Evolutionary conservation across 2,888 invertebrate species (phyloP).

Genomic region (Camponotus fellah): DNA sequence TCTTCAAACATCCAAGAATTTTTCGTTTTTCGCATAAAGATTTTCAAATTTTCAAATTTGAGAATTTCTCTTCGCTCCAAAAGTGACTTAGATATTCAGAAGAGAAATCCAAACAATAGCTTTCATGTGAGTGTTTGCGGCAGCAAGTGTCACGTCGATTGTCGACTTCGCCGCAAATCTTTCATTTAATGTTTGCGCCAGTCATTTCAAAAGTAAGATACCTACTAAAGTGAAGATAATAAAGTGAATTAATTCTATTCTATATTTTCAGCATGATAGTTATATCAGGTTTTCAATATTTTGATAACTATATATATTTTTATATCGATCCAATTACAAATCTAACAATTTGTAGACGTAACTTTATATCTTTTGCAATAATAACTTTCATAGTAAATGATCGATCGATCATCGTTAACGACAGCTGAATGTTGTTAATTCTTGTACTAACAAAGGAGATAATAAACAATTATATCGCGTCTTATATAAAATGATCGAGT

Average conservation of each 20-base stretch:
- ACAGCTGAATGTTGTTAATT: background rate
- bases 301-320: too few relatives aligned
- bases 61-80: background rate
- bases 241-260: background rate
- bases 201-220: constrained; percentile 1
- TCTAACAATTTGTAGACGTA: background rate
- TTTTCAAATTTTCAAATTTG: background rate
- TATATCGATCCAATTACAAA: background rate
- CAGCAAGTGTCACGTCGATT: constrained; percentile 21
- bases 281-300: too few relatives aligned
- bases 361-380: background rate
- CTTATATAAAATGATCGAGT: background rate
- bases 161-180: background rate
- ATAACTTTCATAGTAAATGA: background rate
- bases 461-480: constrained; percentile 2
- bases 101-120: constrained; percentile 11
- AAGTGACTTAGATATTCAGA: background rate
- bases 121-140: constrained; percentile 7
- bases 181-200: background rate
- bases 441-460: background rate
- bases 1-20: background rate
- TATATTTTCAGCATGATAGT: background rate
- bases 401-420: constrained; percentile 3
- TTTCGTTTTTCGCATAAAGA: background rate
- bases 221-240: background rate